Evolutionary conservation across 1,140 invertebrate species (phyloP).

Genomic region (Patella vulgata): DNA sequence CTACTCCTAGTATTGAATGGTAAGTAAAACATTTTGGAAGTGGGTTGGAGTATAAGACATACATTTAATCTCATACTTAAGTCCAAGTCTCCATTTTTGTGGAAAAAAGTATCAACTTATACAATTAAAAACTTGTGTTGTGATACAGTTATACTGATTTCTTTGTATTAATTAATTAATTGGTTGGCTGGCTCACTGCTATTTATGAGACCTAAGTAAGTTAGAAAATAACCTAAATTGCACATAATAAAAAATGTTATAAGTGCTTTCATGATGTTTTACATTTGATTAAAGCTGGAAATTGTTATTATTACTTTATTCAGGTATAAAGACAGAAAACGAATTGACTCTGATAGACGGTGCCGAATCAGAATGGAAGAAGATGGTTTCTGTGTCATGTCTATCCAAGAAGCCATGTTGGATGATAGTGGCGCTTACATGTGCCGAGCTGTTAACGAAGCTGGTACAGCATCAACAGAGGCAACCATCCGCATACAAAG

Average conservation of each 20-base stretch:
- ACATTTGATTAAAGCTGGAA: no score
- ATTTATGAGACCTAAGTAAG: no score
- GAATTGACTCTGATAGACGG: slow-evolving; percentile 49
- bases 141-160: no score
- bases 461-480: slow-evolving; percentile 72
- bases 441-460: slow-evolving; percentile 97
- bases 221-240: no score
- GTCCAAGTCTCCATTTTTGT: no score
- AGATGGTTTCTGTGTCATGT: slow-evolving; percentile 41
- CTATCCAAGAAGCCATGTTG: slow-evolving; percentile 66
- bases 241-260: no score
- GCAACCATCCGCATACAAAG: slow-evolving; percentile 55
- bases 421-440: slow-evolving; percentile 97
- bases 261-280: no score
- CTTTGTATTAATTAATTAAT: no score
- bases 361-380: slow-evolving; percentile 46
- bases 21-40: slow-evolving; percentile 26
- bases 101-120: neutral
- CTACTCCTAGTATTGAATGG: slow-evolving; percentile 58
- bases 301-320: no score
- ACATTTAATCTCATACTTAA: no score
- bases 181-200: neutral
- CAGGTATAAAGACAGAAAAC: slow-evolving; percentile 61
- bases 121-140: no score
- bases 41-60: no score